Evolutionary conservation across 1,140 invertebrate species (phyloP), one percentile per base, ranked within the genome.

Genomic region (Latrodectus geometricus): DNA sequence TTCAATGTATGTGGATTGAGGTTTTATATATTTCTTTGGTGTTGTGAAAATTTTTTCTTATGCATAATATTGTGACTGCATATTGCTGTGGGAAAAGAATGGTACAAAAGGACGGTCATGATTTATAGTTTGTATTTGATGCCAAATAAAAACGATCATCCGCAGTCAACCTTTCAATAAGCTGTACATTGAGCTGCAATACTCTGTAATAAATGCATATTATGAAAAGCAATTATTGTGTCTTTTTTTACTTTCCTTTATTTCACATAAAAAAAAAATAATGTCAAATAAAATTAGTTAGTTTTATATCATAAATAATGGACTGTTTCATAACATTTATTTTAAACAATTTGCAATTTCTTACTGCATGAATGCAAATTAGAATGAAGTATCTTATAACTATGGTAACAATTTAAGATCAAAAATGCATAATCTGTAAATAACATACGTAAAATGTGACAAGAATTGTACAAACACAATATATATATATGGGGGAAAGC

Each of bases 171-270:
- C 70, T 79, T 74, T 83, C 54, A 74, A 74, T 74, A 83, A 35
- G 80, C 80, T 83, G 80, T 83, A 83, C 50, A 83, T 83, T 83
- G 80, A 83, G 80, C 80, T 83, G 80, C 80, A 83, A 83, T 83
- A 83, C 80, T 83, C 73, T 79, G 66, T 74, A 83, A 83, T 83
- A 83, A 83, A 83, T 83, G 80, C 80, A 83, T 21, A 83, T 74
- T 73, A 72, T 17, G 74, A 74, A 83, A 83, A 81, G 23, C 12
- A 83, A 83, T 7, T 52, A 8, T 74, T 74, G 54, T 83, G 11
- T 82, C 20, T 65, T 61, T 35, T 74, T 79, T 74, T 61, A 0
- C 2, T 77, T 14, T 20, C 56, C 49, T 74, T 74, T 72, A 14
- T 20, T 72, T 20, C 0, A 12, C 8, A 20, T 35, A 35, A 35